A percentile compares a stretch with the other conserved stretches of the same genome.
Conservation (phyloP, 2,113 vertebrate species). For the Zosterops hypoxanthus region DNA sequence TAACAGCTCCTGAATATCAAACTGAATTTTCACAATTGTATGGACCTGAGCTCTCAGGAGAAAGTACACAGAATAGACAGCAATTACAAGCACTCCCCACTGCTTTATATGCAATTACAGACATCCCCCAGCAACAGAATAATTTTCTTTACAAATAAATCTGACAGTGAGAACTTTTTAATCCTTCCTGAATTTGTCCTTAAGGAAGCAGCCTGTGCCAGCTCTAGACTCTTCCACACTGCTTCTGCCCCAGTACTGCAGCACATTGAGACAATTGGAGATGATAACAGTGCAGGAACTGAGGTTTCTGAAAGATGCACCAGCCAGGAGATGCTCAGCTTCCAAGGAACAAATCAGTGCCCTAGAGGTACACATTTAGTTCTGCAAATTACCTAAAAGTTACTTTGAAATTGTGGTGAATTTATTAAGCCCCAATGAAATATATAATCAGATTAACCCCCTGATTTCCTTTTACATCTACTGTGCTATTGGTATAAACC, state of each 20-base stretch:
- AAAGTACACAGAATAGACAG: neutral
- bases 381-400: neutral
- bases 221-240: neutral
- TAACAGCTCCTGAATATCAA: neutral
- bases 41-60: neutral
- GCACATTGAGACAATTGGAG: fast-evolving
- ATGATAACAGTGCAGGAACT: neutral
- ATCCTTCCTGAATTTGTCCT: neutral
- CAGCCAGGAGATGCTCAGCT: neutral
- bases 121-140: neutral
- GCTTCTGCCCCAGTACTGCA: neutral
- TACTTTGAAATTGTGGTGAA: neutral
- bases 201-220: neutral
- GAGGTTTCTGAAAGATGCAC: neutral
- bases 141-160: neutral
- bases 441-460: neutral
- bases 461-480: neutral
- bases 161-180: neutral
- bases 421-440: neutral
- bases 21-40: neutral
- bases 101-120: neutral
- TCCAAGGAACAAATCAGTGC: neutral
- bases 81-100: neutral
- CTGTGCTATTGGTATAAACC: neutral
- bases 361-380: neutral